These are phyloP conservation scores for Orius laevigatus DNA, from an alignment of 1,140 invertebrate genomes.

Conservation along the genomic window DNA sequence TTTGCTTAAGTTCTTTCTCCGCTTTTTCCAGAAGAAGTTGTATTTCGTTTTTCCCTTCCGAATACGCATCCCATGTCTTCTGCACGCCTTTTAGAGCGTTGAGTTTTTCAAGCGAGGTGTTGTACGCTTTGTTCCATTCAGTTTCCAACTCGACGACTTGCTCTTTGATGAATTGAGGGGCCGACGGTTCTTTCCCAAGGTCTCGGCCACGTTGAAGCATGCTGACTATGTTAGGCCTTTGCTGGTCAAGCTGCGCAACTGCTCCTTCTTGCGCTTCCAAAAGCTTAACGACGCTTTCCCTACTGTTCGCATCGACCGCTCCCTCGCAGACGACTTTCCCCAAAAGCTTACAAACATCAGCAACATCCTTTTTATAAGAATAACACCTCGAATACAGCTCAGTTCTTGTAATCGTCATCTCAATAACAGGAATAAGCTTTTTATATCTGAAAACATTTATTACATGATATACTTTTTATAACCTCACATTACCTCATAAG, in stretches of 20 bases:
- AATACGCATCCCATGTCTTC: slow-evolving; percentile 71
- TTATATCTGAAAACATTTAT: slow-evolving; percentile 56
- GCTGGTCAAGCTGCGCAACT: slow-evolving; percentile 66
- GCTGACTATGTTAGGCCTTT: slow-evolving; percentile 70
- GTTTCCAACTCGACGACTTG: slow-evolving; percentile 69
- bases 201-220: slow-evolving; percentile 82
- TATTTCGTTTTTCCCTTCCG: slow-evolving; percentile 69
- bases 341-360: slow-evolving; percentile 61
- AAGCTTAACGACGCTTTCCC: slow-evolving; percentile 55
- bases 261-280: slow-evolving; percentile 63
- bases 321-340: slow-evolving; percentile 43
- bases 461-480: background rate
- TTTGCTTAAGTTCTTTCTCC: slow-evolving; percentile 54
- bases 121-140: slow-evolving; percentile 76
- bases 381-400: slow-evolving; percentile 85
- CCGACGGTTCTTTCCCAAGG: slow-evolving; percentile 51
- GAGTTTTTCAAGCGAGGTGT: slow-evolving; percentile 64
- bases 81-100: slow-evolving; percentile 61
- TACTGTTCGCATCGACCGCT: slow-evolving; percentile 45
- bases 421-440: slow-evolving; percentile 77
- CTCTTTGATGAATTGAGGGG: slow-evolving; percentile 67
- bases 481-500: slow-evolving; percentile 32
- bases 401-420: slow-evolving; percentile 80
- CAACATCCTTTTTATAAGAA: slow-evolving; percentile 72
- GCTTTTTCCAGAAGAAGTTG: slow-evolving; percentile 62